Evolutionary conservation across 2,113 vertebrate genomes (phyloP).

Genomic region (Megaceryle maxima): DNA sequence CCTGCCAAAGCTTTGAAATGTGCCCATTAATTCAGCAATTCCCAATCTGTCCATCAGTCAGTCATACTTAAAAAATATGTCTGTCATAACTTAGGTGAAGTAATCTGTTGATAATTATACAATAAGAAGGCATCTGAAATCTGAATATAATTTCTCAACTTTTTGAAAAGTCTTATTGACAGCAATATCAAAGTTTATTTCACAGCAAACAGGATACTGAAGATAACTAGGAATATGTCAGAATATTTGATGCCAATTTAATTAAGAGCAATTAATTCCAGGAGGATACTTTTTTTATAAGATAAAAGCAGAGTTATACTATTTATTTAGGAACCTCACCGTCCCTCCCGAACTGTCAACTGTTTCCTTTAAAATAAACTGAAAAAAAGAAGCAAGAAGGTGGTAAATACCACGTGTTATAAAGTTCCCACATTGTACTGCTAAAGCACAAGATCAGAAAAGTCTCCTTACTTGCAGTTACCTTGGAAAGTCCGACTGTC

Average conservation of each 20-base stretch:
- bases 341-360: not conserved
- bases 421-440: not conserved
- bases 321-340: not conserved
- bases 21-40: constrained; percentile 82
- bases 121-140: constrained; percentile 71
- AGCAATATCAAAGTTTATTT: constrained; percentile 41
- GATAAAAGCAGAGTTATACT: not conserved
- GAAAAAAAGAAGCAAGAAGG: not conserved
- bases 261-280: not conserved
- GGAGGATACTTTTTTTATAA: not conserved
- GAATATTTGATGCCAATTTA: constrained; percentile 19
- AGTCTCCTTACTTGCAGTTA: not conserved
- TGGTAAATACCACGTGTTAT: not conserved
- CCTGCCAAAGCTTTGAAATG: constrained; percentile 79
- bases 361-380: not conserved
- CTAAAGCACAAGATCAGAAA: not conserved
- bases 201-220: not conserved
- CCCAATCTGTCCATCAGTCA: constrained; percentile 82
- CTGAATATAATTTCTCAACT: constrained; percentile 51
- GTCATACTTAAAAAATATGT: constrained; percentile 85
- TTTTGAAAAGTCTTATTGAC: constrained; percentile 30
- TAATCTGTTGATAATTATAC: constrained; percentile 79
- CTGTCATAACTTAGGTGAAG: constrained; percentile 79
- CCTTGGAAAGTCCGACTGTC: not conserved
- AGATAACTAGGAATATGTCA: not conserved